These are phyloP conservation scores for Mesocricetus auratus DNA, from an alignment of 2,113 vertebrate species.

Conservation along the genomic window DNA sequence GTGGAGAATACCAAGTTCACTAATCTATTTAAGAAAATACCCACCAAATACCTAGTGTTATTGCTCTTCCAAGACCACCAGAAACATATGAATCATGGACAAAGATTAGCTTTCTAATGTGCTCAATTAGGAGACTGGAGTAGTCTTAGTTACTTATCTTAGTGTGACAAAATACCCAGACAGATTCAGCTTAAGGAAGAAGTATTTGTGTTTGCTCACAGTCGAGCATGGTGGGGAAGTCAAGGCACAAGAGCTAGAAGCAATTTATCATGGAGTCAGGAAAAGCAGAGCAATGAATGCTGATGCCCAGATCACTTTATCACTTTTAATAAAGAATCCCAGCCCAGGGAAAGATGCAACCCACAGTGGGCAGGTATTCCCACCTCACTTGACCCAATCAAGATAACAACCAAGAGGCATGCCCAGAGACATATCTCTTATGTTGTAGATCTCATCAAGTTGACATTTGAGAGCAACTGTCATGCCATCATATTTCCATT, in stretches of 20 bases:
- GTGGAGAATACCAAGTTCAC: neutral
- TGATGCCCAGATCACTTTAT: neutral
- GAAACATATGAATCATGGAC: neutral
- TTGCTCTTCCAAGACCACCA: neutral
- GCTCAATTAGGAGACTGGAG: neutral
- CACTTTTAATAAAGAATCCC: neutral
- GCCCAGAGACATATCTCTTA: neutral
- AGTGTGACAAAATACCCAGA: neutral
- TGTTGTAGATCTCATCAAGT: neutral
- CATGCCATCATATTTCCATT: neutral
- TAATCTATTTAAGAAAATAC: neutral
- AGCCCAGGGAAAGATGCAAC: neutral
- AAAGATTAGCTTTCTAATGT: neutral
- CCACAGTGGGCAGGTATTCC: neutral
- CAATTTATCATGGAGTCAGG: neutral
- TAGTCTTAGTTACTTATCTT: neutral
- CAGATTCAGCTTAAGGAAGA: neutral
- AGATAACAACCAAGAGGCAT: neutral
- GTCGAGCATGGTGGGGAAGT: neutral
- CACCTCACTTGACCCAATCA: neutral
- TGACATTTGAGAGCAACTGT: neutral
- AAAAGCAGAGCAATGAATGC: neutral
- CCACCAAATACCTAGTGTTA: neutral
- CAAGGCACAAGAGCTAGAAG: neutral
- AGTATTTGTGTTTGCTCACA: neutral